These are phyloP conservation scores for Nineta flava DNA, from an alignment of 2,888 invertebrate genomes.

Conservation along the genomic window DNA sequence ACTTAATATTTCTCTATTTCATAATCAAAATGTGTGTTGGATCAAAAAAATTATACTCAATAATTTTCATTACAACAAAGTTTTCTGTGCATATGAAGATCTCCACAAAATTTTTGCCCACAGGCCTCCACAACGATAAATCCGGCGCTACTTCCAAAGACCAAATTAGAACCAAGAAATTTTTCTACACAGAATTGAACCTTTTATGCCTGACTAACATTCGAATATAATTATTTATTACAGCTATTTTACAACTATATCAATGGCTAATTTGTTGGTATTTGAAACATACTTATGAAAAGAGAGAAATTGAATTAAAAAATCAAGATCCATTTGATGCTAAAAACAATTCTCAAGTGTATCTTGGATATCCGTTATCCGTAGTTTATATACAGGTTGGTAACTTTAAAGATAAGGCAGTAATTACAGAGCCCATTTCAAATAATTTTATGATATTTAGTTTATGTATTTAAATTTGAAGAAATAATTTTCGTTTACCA, in stretches of 20 bases:
- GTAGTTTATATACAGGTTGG: conserved; percentile 71
- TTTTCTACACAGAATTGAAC: too few species aligned
- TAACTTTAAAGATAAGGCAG: background rate
- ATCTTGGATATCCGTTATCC: conserved; percentile 59
- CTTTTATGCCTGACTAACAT: too few species aligned
- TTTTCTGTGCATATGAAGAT: too few species aligned
- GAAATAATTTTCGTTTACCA: too few species aligned
- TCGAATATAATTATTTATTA: conserved; percentile 12
- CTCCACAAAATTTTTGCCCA: too few species aligned
- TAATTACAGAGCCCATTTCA: background rate
- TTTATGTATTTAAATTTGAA: background rate
- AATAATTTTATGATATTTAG: too few species aligned
- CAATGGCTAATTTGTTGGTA: conserved; percentile 73
- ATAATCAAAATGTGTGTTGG: too few species aligned
- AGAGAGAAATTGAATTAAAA: conserved; percentile 31
- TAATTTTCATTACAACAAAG: too few species aligned
- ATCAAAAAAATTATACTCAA: too few species aligned
- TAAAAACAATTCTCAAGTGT: conserved; percentile 76
- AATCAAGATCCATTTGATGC: conserved; percentile 54
- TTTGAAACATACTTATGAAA: conserved; percentile 48
- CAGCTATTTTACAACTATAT: conserved; percentile 50
- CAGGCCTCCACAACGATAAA: too few species aligned
- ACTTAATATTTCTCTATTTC: too few species aligned
- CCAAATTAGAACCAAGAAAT: background rate
- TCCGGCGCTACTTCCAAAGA: too few species aligned